A percentile compares a stretch with the other conserved stretches of the same genome.
Conservation (phyloP, 2,888 invertebrate species). For the Cerceris ruficornis region DNA sequence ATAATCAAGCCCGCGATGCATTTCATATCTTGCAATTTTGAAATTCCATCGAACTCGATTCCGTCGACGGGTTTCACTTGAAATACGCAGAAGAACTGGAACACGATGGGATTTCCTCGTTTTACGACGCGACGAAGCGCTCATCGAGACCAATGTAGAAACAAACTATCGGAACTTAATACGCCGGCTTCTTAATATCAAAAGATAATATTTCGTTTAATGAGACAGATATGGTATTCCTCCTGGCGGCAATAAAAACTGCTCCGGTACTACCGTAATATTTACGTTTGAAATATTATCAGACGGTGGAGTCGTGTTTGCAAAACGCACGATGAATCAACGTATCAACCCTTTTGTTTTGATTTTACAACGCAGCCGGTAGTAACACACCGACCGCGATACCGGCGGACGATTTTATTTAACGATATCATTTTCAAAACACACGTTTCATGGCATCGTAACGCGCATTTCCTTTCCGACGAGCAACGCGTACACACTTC, state of each 20-base stretch:
- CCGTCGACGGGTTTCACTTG: too few relatives aligned
- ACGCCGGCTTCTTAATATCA: not conserved
- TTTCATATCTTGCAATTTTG: too few relatives aligned
- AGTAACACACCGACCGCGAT: not conserved
- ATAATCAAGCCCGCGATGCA: too few relatives aligned
- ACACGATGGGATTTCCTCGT: too few relatives aligned
- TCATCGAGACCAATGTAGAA: not conserved
- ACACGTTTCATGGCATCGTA: too few relatives aligned
- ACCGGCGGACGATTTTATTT: constrained; percentile 10
- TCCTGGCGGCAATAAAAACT: not conserved
- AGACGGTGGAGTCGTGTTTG: constrained; percentile 13
- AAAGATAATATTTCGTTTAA: not conserved
- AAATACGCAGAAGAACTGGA: too few relatives aligned
- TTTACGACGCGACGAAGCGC: too few relatives aligned
- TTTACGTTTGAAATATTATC: not conserved
- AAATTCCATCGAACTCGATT: too few relatives aligned
- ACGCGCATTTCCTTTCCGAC: not conserved
- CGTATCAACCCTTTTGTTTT: constrained; percentile 11
- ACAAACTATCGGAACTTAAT: not conserved
- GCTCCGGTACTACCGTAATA: not conserved
- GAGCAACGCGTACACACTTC: not conserved
- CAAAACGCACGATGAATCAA: constrained; percentile 39
- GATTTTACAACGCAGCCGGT: not conserved
- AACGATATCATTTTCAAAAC: constrained; percentile 9
- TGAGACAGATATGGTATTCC: not conserved